Percentiles rank a stretch among this genome's conserved stretches.
These are phyloP conservation scores for Aramus guarauna DNA, from an alignment of 2,113 vertebrate species.

Conservation along the genomic window DNA sequence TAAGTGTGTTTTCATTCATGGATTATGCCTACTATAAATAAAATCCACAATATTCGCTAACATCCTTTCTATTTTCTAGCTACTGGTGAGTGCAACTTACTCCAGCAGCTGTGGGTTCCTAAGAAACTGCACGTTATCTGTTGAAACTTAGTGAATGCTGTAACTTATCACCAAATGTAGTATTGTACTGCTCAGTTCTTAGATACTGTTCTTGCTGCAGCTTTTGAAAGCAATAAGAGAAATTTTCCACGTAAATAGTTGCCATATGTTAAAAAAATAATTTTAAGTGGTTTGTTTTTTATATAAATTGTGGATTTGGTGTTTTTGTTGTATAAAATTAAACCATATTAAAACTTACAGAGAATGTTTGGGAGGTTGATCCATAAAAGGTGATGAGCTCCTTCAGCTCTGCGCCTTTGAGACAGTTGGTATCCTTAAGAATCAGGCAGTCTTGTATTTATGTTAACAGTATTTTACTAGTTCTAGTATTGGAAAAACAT, in stretches of 20 bases:
- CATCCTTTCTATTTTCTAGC: background rate
- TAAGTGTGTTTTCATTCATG: background rate
- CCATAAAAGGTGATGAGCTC: background rate
- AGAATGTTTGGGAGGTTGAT: background rate
- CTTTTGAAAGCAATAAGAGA: constrained; percentile 54
- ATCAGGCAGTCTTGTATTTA: background rate
- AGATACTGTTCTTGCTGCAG: constrained; percentile 15
- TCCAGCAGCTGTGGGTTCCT: background rate
- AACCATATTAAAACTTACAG: background rate
- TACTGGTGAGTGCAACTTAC: background rate
- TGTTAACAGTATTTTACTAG: background rate
- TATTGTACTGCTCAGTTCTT: background rate
- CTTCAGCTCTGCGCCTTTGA: background rate
- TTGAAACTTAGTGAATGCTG: background rate
- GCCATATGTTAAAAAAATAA: constrained; percentile 6
- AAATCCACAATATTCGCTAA: background rate
- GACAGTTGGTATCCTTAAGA: background rate
- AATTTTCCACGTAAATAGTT: background rate
- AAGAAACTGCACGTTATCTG: background rate
- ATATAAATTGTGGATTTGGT: constrained; percentile 25
- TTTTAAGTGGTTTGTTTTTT: constrained; percentile 31
- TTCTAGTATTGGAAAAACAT: background rate
- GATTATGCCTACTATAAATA: background rate
- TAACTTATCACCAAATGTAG: background rate
- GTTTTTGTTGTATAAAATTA: constrained; percentile 19